Conservation (phyloP, 2,113 vertebrate species). For the Calidris pygmaea region DNA sequence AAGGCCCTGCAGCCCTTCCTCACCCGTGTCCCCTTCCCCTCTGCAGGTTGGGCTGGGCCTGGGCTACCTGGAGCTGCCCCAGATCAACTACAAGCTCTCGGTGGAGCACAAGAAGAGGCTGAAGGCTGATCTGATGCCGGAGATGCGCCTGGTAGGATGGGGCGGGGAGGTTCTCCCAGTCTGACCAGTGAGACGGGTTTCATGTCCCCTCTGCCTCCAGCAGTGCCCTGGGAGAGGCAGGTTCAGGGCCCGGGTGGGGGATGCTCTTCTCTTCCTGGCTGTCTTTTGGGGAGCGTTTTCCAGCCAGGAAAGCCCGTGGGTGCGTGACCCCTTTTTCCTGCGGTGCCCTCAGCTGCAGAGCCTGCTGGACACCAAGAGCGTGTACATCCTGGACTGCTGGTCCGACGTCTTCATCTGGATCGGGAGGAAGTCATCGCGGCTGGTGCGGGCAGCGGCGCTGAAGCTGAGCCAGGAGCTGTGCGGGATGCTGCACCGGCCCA, state of each 20-base stretch:
- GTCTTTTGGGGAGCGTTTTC: background rate
- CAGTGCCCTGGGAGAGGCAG: background rate
- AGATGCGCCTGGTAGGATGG: slow-evolving; percentile 87
- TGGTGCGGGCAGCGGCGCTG: slow-evolving; percentile 91
- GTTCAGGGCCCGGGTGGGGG: rapidly evolving
- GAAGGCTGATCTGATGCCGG: slow-evolving; percentile 88
- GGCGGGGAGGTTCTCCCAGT: background rate
- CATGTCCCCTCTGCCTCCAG: background rate
- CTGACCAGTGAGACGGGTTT: background rate
- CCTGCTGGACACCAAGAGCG: slow-evolving; percentile 91
- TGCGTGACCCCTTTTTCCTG: background rate
- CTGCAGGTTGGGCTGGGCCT: slow-evolving; percentile 90
- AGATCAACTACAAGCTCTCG: slow-evolving; percentile 96
- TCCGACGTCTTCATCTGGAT: slow-evolving; percentile 98
- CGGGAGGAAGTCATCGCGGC: slow-evolving; percentile 90
- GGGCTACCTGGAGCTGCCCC: slow-evolving; percentile 96
- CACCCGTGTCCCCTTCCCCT: background rate
- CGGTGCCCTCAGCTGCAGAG: slow-evolving; percentile 82
- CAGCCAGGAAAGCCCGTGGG: rapidly evolving
- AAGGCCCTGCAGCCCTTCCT: background rate
- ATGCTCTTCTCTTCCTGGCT: background rate
- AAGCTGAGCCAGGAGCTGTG: slow-evolving; percentile 98
- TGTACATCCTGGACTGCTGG: slow-evolving; percentile 98
- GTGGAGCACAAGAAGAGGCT: slow-evolving; percentile 93
- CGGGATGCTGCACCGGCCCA: slow-evolving; percentile 93